phyloP scores from a whole-genome alignment of 1,140 invertebrate genomes.

The Reticulitermes speratus region DNA sequence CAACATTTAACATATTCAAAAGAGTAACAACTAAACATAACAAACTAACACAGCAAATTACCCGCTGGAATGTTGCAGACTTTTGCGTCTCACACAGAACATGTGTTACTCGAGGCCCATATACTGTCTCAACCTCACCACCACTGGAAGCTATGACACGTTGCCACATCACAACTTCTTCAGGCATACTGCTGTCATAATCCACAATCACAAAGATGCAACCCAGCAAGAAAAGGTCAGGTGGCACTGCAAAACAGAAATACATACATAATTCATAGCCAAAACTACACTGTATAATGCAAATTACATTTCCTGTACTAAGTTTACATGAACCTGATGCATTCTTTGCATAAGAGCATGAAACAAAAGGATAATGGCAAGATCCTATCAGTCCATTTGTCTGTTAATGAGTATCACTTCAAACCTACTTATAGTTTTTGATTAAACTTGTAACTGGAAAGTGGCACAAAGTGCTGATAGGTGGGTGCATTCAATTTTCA shows the following conservation, averaged over 20 bases:
- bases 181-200: conserved; percentile 51
- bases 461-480: no score
- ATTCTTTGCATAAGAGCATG: no score
- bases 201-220: conserved; percentile 89
- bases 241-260: conserved; percentile 64
- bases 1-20: no score
- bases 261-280: conserved; percentile 34
- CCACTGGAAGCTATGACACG: conserved; percentile 83
- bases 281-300: conserved; percentile 19
- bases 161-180: conserved; percentile 71
- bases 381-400: no score
- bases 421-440: no score
- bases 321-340: neutral
- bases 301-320: no score
- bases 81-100: conserved; percentile 87
- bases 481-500: no score
- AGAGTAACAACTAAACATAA: no score
- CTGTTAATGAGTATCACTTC: no score
- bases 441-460: no score
- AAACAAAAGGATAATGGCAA: no score
- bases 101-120: conserved; percentile 85
- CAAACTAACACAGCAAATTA: conserved; percentile 38
- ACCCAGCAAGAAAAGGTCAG: conserved; percentile 84
- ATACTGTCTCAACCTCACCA: conserved; percentile 83
- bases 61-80: conserved; percentile 83